Conservation (phyloP, 2,797 vertebrate species). For the Urosaurus nigricauda region DNA sequence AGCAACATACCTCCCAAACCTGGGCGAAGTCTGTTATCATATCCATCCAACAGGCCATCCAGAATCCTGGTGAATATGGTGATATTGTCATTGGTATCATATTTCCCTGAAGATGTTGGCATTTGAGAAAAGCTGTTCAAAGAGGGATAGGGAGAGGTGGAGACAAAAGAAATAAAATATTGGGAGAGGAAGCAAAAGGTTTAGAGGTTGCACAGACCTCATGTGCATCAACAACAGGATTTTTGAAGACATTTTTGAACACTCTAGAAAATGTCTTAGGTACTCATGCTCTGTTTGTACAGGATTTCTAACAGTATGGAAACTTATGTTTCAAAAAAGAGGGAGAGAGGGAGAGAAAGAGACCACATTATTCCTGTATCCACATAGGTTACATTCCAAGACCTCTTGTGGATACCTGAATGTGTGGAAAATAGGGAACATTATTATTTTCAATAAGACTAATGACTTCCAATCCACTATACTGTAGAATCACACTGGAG, state of each 20-base stretch:
- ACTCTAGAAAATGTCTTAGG: not conserved
- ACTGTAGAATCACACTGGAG: too few species aligned
- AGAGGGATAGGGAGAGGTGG: not conserved
- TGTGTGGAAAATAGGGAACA: too few species aligned
- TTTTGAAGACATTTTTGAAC: not conserved
- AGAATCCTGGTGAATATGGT: constrained; percentile 95
- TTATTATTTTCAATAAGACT: too few species aligned
- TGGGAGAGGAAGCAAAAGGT: not conserved
- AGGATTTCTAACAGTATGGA: not conserved
- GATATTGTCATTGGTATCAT: constrained; percentile 96
- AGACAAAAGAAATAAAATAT: not conserved
- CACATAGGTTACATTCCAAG: too few species aligned
- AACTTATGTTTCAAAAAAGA: not conserved
- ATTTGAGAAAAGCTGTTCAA: constrained; percentile 87
- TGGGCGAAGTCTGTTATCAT: constrained; percentile 93
- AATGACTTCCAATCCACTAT: too few species aligned
- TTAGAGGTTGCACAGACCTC: not conserved
- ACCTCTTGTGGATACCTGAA: too few species aligned
- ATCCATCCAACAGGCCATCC: constrained; percentile 92
- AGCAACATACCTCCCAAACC: constrained; percentile 88
- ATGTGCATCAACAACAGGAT: not conserved
- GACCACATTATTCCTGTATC: too few species aligned
- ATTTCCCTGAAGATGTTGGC: constrained; percentile 86
- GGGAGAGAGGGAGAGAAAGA: too few species aligned
- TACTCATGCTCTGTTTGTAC: not conserved